Percentiles rank a stretch among this genome's conserved stretches.
These are phyloP conservation scores for Fregata magnificens DNA, from an alignment of 2,113 vertebrate genomes.

Conservation along the genomic window DNA sequence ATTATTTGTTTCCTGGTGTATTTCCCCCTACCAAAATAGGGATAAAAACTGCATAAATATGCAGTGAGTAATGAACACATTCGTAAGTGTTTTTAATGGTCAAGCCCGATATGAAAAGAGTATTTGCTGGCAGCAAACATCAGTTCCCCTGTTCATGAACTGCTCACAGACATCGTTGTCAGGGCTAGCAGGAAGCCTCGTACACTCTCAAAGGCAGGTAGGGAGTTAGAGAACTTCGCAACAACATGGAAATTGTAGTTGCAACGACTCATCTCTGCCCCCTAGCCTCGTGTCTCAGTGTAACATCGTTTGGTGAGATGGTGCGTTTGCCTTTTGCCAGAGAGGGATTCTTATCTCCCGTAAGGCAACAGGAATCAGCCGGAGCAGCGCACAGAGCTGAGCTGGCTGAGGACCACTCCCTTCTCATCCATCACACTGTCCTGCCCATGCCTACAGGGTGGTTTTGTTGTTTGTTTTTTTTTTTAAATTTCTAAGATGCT, in stretches of 20 bases:
- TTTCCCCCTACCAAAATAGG: not conserved
- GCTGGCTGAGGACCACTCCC: not conserved
- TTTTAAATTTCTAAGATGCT: too few relatives aligned
- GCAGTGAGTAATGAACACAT: not conserved
- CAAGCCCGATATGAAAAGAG: not conserved
- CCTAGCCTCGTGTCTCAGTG: not conserved
- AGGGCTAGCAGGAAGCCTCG: not conserved
- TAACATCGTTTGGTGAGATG: not conserved
- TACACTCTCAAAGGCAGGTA: accelerated
- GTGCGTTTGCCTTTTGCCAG: not conserved
- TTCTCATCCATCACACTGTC: not conserved
- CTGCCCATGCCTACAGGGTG: not conserved
- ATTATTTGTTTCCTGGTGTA: not conserved
- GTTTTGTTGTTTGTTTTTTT: not conserved
- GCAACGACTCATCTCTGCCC: not conserved
- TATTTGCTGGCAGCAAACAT: not conserved
- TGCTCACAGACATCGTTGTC: not conserved
- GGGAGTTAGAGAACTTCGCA: not conserved
- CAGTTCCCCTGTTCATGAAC: not conserved
- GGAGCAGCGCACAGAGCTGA: not conserved
- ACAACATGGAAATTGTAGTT: not conserved
- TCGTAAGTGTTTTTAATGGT: not conserved
- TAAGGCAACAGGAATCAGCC: not conserved
- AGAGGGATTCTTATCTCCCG: not conserved
- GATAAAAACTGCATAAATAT: not conserved